Base-by-base conservation (phyloP, 2,888 invertebrate species). In the Galerucella calmariensis region DNA sequence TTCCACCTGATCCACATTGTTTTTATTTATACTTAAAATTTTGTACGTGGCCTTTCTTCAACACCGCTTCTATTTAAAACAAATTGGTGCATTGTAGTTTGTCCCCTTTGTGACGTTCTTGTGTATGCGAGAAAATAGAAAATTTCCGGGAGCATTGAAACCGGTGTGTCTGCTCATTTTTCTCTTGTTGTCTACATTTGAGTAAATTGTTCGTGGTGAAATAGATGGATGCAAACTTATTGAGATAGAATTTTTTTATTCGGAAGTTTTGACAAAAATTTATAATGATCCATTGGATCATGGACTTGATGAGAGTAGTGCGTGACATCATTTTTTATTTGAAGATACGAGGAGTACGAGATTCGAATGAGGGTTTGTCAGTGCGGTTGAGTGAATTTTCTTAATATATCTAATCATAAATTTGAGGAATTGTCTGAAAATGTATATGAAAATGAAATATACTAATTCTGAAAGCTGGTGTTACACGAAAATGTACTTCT, bases 161-260 rank as follows among this genome's bases (percentile, higher is more conserved):
- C 63, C 44, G 65, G 53, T 63, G 66, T 62, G n/a, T n/a, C 62
- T 14, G 16, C 59, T 72, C 66, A 72, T 66, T 72, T 72, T 72
- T 72, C 72, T 72, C 67, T 67, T 58, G 72, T 66, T 53, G 72
- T 59, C 66, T 46, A 66, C 58, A 66, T 65, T 66, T 35, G 48
- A 59, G 72, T 72, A 66, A 72, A 72, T 72, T 59, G 72, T 72
- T 72, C 66, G 72, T 48, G 72, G 66, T 59, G 72, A 59, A 72
- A 53, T 44, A 72, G 72, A 72, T 72, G 59, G 66, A 72, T 72
- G 72, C 16, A 24, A 24, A 66, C 58, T 72, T 72, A 72, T 66
- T 66, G 67, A 72, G 66, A 72, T 66, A 12, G 41, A 67, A 59
- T 58, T 59, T 66, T 48, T 67, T 66, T 48, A 59, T 66, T 12